Conservation (phyloP, 1,140 invertebrate genomes). For the Lasaia peninsularis region DNA sequence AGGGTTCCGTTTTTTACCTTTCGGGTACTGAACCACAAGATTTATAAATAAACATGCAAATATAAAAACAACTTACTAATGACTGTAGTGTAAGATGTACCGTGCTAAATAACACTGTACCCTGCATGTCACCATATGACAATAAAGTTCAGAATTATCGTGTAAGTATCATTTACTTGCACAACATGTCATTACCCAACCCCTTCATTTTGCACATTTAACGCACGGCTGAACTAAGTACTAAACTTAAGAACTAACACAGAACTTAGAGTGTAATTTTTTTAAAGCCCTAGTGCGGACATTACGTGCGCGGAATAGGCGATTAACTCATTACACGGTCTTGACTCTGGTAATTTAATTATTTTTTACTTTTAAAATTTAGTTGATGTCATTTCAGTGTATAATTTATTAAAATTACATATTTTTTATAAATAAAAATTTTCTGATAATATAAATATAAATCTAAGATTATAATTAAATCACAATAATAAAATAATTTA, state of each 20-base stretch:
- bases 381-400: too few species aligned
- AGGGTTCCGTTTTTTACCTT: too few species aligned
- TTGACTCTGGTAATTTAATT: conserved; percentile 17
- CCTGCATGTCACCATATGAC: conserved; percentile 11
- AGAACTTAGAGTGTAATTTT: conserved; percentile 34
- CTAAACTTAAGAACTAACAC: neutral
- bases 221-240: conserved; percentile 39
- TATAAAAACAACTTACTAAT: too few species aligned
- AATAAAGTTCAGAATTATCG: conserved; percentile 21
- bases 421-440: too few species aligned
- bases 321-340: conserved; percentile 49
- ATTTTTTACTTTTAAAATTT: neutral
- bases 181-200: conserved; percentile 31
- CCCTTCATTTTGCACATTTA: conserved; percentile 40
- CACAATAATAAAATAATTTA: too few species aligned
- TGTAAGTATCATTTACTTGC: conserved; percentile 8
- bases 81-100: too few species aligned
- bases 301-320: conserved; percentile 21
- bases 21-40: too few species aligned
- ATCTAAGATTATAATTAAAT: too few species aligned
- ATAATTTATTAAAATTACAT: too few species aligned
- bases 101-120: neutral
- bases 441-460: too few species aligned
- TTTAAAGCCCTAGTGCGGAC: conserved; percentile 20
- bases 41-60: too few species aligned